Base-by-base conservation (phyloP, 2,888 invertebrate genomes). In the Crematogaster levior region DNA sequence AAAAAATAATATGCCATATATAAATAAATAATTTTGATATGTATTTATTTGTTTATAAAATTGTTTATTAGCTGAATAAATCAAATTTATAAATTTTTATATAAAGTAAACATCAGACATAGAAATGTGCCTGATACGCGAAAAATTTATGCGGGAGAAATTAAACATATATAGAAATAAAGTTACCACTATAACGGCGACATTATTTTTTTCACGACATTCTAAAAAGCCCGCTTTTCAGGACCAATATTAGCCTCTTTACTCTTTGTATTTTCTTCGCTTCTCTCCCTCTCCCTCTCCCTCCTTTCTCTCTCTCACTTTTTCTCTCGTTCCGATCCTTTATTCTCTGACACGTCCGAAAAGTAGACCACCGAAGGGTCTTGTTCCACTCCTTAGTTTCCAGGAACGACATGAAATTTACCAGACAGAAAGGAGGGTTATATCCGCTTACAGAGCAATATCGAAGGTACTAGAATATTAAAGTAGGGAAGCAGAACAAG, bases 391-490 rank as follows among this genome's bases (percentile, higher is more conserved):
- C 43, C 21, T 30, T 21, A 40, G 65, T 15, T 53, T n/a, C 15
- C 43, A 56, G 43, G 34, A 46, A 77, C 56, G 43, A 68, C 75
- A 63, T 10, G n/a, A 61, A 75, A 63, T 63, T 75, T 27, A 15
- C 12, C 15, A 15, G 1, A 24, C 30, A 43, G 53, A 56, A 53
- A 65, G 5, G n/a, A 34, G 56, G 27, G 4, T 30, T 12, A 68
- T 73, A 85, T 68, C 46, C 34, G 72, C 43, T 85, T 79, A 74
- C 43, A 15, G 63, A 74, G 65, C 58, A 77, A 68, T 74, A 58
- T 58, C 56, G 34, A 56, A 77, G 34, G 12, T 46, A 56, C 24
- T 77, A 56, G 10, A 43, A 77, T 66, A 77, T 75, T 77, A 46
- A 77, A 58, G 56, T 40, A 53, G 77, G 21, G 18, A 12, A 43